Evolutionary conservation across 53 echinoderm and acorn worm species (phyloP).

Genomic region (Arbacia lixula): DNA sequence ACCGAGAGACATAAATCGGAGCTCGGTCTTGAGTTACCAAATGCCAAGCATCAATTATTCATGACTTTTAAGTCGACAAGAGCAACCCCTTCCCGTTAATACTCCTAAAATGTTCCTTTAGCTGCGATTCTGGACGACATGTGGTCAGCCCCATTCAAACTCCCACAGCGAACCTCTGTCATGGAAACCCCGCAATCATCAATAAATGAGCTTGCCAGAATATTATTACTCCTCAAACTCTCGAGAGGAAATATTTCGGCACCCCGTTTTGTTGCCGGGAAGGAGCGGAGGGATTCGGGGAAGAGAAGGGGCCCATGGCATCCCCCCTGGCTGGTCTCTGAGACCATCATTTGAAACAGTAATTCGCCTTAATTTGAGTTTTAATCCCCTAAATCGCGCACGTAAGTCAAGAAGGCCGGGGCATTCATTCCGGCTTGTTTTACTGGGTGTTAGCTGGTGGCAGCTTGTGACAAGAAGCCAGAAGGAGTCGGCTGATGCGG

Average conservation of each 20-base stretch:
- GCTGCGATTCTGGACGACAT: slow-evolving; percentile 1
- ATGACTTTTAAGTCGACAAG: slow-evolving; percentile 23
- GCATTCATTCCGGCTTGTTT: slow-evolving; percentile 45
- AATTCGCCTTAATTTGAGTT: slow-evolving; percentile 54
- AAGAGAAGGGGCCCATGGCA: too few relatives aligned
- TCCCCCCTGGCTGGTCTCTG: not conserved
- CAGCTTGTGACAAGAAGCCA: slow-evolving; percentile 39
- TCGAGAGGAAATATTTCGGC: slow-evolving; percentile 40
- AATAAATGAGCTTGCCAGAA: slow-evolving; percentile 39
- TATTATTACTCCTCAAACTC: slow-evolving; percentile 7
- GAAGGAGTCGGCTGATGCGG: slow-evolving; percentile 22
- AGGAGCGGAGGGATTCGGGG: too few relatives aligned
- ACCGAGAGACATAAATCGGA: too few relatives aligned
- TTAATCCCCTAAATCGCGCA: slow-evolving; percentile 59
- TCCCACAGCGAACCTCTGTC: not conserved
- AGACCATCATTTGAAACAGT: slow-evolving; percentile 51
- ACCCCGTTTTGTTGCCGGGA: not conserved
- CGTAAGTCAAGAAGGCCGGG: slow-evolving; percentile 45
- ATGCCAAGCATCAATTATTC: slow-evolving; percentile 36
- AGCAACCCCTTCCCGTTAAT: not conserved
- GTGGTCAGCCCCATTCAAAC: slow-evolving; percentile 1
- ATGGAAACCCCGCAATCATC: slow-evolving; percentile 29
- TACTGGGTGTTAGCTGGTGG: slow-evolving; percentile 43
- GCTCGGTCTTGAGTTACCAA: slow-evolving; percentile 3
- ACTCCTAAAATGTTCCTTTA: slow-evolving; percentile 44